Conservation (phyloP, 2,113 vertebrate species). For the Haemorhous mexicanus region DNA sequence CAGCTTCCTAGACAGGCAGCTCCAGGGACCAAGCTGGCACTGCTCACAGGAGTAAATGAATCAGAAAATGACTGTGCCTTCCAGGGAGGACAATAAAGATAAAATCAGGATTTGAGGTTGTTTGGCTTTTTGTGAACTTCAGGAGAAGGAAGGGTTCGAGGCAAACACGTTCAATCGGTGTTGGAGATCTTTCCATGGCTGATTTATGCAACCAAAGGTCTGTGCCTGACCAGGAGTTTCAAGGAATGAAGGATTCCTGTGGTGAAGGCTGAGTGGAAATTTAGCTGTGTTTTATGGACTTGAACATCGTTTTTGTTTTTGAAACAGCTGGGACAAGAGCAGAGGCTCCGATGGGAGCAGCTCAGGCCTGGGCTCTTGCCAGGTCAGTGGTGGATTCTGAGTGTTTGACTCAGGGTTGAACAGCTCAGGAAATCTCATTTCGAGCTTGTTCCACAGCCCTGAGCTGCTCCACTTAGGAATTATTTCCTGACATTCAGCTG, state of each 20-base stretch:
- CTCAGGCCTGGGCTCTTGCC: not conserved
- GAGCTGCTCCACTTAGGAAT: not conserved
- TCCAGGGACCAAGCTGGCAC: not conserved
- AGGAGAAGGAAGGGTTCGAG: not conserved
- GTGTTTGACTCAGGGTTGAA: not conserved
- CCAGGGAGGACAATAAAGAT: not conserved
- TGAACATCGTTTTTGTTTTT: not conserved
- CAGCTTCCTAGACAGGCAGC: not conserved
- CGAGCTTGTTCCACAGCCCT: not conserved
- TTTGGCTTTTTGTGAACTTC: not conserved
- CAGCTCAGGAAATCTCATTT: slow-evolving; percentile 7
- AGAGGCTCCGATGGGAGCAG: not conserved
- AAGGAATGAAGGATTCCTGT: not conserved
- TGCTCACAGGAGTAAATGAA: not conserved
- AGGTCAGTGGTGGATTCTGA: not conserved
- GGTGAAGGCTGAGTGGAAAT: not conserved
- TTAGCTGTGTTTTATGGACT: not conserved
- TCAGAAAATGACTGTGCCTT: not conserved
- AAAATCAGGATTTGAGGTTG: not conserved
- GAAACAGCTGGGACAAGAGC: not conserved
- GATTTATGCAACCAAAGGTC: not conserved
- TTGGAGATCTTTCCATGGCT: not conserved
- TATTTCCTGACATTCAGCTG: slow-evolving; percentile 43
- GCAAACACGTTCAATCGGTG: not conserved
- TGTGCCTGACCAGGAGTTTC: not conserved